Evolutionary conservation across 1,140 invertebrate genomes (phyloP), one percentile per base, ranked within the genome.

Genomic region (Drosophila jambulina): DNA sequence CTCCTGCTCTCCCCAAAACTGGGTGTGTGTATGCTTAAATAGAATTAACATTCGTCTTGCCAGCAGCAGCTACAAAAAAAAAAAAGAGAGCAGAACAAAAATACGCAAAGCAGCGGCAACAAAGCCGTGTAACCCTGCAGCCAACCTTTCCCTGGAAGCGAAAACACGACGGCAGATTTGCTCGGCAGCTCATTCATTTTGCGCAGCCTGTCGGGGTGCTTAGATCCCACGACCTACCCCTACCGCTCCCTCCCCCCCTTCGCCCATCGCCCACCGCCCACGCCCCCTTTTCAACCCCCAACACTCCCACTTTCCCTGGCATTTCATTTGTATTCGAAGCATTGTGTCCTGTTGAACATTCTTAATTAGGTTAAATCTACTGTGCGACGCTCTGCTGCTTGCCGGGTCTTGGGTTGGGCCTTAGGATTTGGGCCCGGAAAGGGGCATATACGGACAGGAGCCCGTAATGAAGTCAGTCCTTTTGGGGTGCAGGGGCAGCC

Each of bases 291-390:
- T 43, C 27, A 17, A 25, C 23, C 3, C 27, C 49, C 8, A 25
- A 21, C 21, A 17, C 38, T 10, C 48, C 45, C 48, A 36, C 51
- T 38, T 27, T 21, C 49, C 61, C 68, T 25, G 67, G 54, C 72
- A 81, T 86, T 91, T 91, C 91, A 92, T 92, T 92, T 92, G 87
- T 92, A 92, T 92, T 92, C 91, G 84, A 80, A 88, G 74, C 85
- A 78, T 83, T 80, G 81, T 81, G 91, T 92, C 91, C 91, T 92
- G 91, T 85, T 92, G 87, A 92, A 92, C 91, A 92, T 92, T 92
- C 87, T 92, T 92, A 92, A 92, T 92, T 92, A 92, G 91, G 91
- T 92, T 92, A 92, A 92, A 91, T 92, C 91, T 92, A 91, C 84
- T 88, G 84, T 88, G 78, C 80, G 45, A 59, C 43, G 69, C 53